Evolutionary conservation across 2,113 vertebrate genomes (phyloP).

Genomic region (Protobothrops mucrosquamatus): DNA sequence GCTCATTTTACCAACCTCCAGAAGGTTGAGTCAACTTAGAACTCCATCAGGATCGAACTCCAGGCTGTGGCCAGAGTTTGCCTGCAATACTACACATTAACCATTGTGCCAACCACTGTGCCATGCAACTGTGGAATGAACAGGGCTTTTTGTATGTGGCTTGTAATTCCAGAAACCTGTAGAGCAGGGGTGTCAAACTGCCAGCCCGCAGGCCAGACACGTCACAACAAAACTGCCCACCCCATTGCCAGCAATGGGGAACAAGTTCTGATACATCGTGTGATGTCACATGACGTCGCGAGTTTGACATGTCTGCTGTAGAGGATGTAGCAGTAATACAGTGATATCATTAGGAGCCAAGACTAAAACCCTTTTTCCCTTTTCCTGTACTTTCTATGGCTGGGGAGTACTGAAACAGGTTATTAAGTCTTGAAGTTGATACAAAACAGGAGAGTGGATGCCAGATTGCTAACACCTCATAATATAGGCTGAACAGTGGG

Average conservation of each 20-base stretch:
- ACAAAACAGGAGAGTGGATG: neutral
- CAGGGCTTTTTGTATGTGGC: neutral
- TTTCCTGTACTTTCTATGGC: neutral
- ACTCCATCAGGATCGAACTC: neutral
- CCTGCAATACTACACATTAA: neutral
- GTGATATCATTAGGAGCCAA: neutral
- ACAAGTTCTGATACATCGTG: no score
- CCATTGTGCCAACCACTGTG: neutral
- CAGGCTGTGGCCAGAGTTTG: neutral
- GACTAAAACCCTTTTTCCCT: neutral
- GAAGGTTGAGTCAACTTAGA: neutral
- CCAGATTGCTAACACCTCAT: neutral
- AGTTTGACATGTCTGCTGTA: no score
- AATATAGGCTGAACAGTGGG: neutral
- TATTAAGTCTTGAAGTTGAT: neutral
- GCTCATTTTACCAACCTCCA: neutral
- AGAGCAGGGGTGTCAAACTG: no score
- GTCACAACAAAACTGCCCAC: no score
- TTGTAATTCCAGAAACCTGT: neutral
- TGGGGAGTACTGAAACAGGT: neutral
- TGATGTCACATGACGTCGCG: no score
- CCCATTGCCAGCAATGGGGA: no score
- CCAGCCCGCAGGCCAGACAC: no score
- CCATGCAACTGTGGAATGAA: neutral
- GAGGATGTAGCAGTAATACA: neutral